These are phyloP conservation scores for Thereva unica DNA, from an alignment of 2,888 invertebrate genomes.

Conservation along the genomic window DNA sequence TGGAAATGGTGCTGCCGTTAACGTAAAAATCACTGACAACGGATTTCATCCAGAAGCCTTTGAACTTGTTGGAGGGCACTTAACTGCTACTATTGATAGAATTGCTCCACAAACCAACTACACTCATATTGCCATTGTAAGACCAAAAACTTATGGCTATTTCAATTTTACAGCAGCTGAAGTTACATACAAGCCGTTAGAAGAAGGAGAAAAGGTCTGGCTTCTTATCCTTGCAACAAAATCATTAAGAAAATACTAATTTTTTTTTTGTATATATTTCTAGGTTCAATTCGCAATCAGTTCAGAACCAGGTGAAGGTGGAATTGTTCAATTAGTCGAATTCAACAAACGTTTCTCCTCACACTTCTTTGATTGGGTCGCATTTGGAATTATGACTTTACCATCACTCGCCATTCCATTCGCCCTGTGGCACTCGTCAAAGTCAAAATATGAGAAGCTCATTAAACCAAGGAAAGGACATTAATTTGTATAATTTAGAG, in stretches of 20 bases:
- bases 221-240: no score
- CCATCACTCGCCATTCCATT: conserved; percentile 94
- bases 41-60: conserved; percentile 94
- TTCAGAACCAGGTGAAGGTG: conserved; percentile 95
- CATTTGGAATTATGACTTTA: conserved; percentile 95
- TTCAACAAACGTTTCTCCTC: conserved; percentile 97
- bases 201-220: conserved; percentile 75
- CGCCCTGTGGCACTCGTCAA: conserved; percentile 91
- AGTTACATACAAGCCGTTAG: conserved; percentile 82
- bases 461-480: conserved; percentile 69
- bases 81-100: conserved; percentile 80
- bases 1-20: conserved; percentile 86
- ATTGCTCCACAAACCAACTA: conserved; percentile 93
- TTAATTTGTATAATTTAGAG: background rate
- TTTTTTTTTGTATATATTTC: conserved; percentile 48
- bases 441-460: conserved; percentile 88
- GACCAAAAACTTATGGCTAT: conserved; percentile 87
- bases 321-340: conserved; percentile 88
- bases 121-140: conserved; percentile 88
- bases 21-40: conserved; percentile 81
- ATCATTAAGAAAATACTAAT: background rate
- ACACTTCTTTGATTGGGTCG: conserved; percentile 95
- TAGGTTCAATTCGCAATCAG: conserved; percentile 73
- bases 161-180: conserved; percentile 98
- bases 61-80: conserved; percentile 83